Percentiles rank a stretch among this genome's conserved stretches.
These are phyloP conservation scores for Rhinolophus ferrumequinum DNA, from an alignment of 2,113 vertebrate genomes.

Conservation along the genomic window DNA sequence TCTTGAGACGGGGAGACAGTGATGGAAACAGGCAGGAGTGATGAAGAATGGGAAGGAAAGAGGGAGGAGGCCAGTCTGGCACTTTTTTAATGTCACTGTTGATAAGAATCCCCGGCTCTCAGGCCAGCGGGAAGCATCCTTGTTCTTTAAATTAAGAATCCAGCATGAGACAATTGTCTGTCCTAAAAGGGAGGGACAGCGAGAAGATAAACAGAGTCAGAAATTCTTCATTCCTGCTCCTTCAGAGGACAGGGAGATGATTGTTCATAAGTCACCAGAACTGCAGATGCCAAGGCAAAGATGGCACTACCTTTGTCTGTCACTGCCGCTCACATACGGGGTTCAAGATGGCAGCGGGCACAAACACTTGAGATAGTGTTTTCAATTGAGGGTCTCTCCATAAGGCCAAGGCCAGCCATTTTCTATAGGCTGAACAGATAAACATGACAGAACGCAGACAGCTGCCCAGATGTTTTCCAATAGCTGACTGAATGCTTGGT, in stretches of 20 bases:
- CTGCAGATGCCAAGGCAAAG: constrained; percentile 63
- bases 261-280: constrained; percentile 77
- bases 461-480: neutral
- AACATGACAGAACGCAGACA: neutral
- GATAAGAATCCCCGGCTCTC: constrained; percentile 80
- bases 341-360: fast-evolving
- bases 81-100: constrained; percentile 78
- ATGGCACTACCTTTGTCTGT: neutral
- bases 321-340: fast-evolving
- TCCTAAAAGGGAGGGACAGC: constrained; percentile 59
- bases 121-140: constrained; percentile 74
- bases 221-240: constrained; percentile 80
- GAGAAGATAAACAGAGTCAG: constrained; percentile 78
- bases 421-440: no score
- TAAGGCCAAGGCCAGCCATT: neutral
- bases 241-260: constrained; percentile 81
- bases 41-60: constrained; percentile 67
- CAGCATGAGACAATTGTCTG: constrained; percentile 40
- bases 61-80: constrained; percentile 70
- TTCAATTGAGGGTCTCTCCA: neutral
- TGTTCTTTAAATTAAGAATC: constrained; percentile 80
- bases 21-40: constrained; percentile 54
- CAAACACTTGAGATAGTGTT: neutral
- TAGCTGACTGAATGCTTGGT: neutral
- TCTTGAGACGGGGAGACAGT: constrained; percentile 45